A percentile compares a stretch with the other conserved stretches of the same genome.
These are phyloP conservation scores for Epiblema foenella DNA, from an alignment of 2,888 invertebrate genomes.

Conservation along the genomic window DNA sequence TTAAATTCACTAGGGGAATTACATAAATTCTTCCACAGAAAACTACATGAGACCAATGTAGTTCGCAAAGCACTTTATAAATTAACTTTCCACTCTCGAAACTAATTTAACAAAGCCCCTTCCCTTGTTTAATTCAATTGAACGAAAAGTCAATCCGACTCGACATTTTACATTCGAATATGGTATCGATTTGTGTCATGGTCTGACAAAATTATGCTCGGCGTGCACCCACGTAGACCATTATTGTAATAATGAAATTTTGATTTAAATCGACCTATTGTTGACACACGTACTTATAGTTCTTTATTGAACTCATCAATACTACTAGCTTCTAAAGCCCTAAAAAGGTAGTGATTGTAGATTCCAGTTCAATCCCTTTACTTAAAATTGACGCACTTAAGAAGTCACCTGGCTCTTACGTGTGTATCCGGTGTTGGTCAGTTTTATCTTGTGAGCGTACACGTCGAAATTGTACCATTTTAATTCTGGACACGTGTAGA, in stretches of 20 bases:
- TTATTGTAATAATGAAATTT: too few relatives aligned
- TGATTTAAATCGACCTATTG: too few relatives aligned
- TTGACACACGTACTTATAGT: too few relatives aligned
- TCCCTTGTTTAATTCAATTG: neutral
- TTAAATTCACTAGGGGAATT: too few relatives aligned
- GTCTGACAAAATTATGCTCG: too few relatives aligned
- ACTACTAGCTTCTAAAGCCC: too few relatives aligned
- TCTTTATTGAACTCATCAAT: too few relatives aligned
- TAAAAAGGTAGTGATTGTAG: too few relatives aligned
- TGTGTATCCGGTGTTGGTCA: conserved; percentile 88
- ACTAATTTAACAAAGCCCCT: neutral
- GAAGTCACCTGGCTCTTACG: conserved; percentile 66
- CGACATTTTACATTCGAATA: neutral
- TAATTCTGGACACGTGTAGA: conserved; percentile 76
- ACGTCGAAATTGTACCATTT: conserved; percentile 85
- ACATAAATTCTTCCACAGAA: neutral
- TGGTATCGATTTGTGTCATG: too few relatives aligned
- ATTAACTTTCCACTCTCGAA: neutral
- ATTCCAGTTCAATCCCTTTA: neutral
- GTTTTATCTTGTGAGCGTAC: conserved; percentile 86
- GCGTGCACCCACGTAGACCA: too few relatives aligned
- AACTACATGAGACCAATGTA: neutral
- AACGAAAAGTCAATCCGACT: neutral
- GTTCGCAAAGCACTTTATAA: neutral
- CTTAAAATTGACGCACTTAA: too few relatives aligned